Conservation (phyloP, 2,113 vertebrate genomes). For the Caloenas nicobarica region DNA sequence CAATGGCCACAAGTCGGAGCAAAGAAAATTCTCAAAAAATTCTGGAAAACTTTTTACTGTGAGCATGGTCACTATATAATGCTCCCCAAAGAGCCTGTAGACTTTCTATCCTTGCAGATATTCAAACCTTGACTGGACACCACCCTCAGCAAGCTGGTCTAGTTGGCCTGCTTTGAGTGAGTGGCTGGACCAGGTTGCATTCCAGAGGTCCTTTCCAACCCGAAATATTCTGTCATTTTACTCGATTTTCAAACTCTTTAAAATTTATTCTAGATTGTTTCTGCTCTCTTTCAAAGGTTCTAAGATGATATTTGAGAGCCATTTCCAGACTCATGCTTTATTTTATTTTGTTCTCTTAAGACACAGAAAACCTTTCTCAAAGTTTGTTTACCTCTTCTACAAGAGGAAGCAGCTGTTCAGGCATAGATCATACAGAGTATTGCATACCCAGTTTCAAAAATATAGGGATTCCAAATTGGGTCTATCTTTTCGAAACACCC, state of each 20-base stretch:
- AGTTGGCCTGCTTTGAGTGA: not conserved
- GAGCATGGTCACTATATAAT: not conserved
- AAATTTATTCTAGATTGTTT: not conserved
- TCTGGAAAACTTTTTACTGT: not conserved
- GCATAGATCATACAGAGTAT: not conserved
- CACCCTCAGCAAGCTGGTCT: not conserved
- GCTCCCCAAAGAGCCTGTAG: not conserved
- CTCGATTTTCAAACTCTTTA: not conserved
- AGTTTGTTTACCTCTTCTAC: not conserved
- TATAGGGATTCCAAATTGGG: too few relatives aligned
- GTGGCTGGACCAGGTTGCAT: not conserved
- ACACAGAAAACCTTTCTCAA: not conserved
- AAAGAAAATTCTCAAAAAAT: not conserved
- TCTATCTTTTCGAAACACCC: too few relatives aligned
- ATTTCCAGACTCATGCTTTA: not conserved
- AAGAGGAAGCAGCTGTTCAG: slow-evolving; percentile 14
- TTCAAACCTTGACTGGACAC: not conserved
- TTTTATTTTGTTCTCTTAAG: not conserved
- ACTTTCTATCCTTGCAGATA: not conserved
- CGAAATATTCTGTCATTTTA: not conserved
- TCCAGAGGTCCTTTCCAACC: not conserved
- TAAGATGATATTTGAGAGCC: not conserved
- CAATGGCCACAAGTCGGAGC: not conserved
- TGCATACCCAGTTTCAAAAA: too few relatives aligned
- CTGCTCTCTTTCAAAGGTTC: not conserved